These are phyloP conservation scores for Trichomycterus rosablanca DNA, from an alignment of 2,113 vertebrate species.

Conservation along the genomic window DNA sequence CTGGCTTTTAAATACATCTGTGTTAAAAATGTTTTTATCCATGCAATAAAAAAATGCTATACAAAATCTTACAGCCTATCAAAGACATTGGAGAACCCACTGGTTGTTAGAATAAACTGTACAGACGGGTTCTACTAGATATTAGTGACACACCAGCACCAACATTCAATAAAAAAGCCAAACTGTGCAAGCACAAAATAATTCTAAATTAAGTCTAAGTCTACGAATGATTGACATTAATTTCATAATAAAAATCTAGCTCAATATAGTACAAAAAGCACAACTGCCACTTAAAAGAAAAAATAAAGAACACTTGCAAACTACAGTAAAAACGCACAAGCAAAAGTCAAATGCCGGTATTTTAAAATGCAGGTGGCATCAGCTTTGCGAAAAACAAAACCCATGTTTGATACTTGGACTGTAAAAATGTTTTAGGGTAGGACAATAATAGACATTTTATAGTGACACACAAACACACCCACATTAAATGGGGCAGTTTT, in stretches of 20 bases:
- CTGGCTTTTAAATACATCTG: too few species aligned
- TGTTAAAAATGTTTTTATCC: too few species aligned
- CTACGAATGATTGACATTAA: neutral
- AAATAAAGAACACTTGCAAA: neutral
- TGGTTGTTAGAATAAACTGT: too few species aligned
- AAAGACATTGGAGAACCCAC: too few species aligned
- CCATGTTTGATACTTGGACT: too few species aligned
- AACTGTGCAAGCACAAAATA: neutral
- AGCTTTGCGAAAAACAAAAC: neutral
- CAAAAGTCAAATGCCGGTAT: neutral
- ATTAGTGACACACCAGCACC: conserved; percentile 17
- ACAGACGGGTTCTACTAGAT: too few species aligned
- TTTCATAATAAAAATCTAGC: neutral
- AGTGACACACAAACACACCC: neutral
- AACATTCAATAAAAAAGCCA: neutral
- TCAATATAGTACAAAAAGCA: conserved; percentile 6
- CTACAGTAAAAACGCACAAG: conserved; percentile 2
- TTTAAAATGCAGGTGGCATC: neutral
- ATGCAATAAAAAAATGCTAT: too few species aligned
- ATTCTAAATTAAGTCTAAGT: neutral
- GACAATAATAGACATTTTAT: neutral
- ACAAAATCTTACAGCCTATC: too few species aligned
- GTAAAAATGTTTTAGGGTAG: neutral
- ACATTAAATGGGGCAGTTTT: conserved; percentile 10
- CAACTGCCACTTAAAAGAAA: too few species aligned